Evolutionary conservation across 2,888 invertebrate genomes (phyloP), one percentile per base, ranked within the genome.

Genomic region (Drosophila ezoana): DNA sequence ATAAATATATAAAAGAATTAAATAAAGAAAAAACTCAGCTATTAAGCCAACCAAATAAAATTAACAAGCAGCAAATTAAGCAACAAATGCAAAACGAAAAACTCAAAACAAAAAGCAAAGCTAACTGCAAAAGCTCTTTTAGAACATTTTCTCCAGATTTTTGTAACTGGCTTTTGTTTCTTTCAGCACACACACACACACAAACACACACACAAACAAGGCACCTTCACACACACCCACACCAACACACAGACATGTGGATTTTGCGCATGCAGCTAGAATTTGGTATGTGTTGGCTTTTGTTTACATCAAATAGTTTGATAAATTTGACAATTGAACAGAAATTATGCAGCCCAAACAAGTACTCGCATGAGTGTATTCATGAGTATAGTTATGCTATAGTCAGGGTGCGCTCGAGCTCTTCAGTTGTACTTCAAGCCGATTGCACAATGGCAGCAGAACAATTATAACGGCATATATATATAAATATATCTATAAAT

Each of bases 111-210:
- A 48, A 33, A 47, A 56, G 47, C 54, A 52, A 65, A 44, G 57
- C 59, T 59, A 51, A 58, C 56, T 64, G 73, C 76, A 71, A 51
- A 62, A 62, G 48, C 70, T 73, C 76, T 75, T 75, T 75, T 77
- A 70, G 78, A 74, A 77, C 64, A 61, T 74, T 70, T 78, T 81
- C 78, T 67, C 66, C 67, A 76, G 61, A 57, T 43, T 57, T 66
- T 69, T 81, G 52, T 67, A 79, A 57, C 70, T 62, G 56, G 48
- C 58, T 56, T 65, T 49, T 57, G 44, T 66, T 75, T n/a, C 51
- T 60, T 71, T 32, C 33, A 52, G 49, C 52, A 54, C 65, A 51
- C 37, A 48, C 63, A 35, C 18, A 43, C 35, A 47, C 23, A 62
- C 47, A 56, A 1, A 18, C 18, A 18, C 58, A 32, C 38, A 58